A percentile compares a stretch with the other conserved stretches of the same genome.
phyloP scores from a whole-genome alignment of 2,888 invertebrate genomes.

The Tortricodes alternella region DNA sequence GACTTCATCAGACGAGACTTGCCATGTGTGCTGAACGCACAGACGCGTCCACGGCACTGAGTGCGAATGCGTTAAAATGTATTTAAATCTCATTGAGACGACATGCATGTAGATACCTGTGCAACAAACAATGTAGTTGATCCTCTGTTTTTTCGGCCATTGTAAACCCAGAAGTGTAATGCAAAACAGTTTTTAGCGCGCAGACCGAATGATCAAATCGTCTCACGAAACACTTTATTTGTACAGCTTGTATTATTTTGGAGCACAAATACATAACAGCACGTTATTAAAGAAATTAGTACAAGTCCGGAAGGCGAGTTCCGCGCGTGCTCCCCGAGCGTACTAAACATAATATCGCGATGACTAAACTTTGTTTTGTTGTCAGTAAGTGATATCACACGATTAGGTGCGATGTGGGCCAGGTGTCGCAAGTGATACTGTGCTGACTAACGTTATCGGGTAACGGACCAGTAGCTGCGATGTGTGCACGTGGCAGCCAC shows the following conservation, averaged over 20 bases:
- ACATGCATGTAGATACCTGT: too few relatives aligned
- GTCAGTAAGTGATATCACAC: conserved; percentile 52
- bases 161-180: conserved; percentile 34
- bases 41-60: too few relatives aligned
- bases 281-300: conserved; percentile 32
- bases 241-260: conserved; percentile 28
- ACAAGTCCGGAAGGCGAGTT: conserved; percentile 35
- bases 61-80: too few relatives aligned
- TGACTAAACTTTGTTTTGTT: conserved; percentile 60
- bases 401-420: conserved; percentile 63
- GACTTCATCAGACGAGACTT: too few relatives aligned
- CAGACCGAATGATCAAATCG: background rate
- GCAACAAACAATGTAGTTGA: conserved; percentile 50
- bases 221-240: conserved; percentile 38
- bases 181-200: background rate
- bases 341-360: conserved; percentile 41
- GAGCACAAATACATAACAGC: background rate
- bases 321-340: conserved; percentile 41
- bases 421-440: conserved; percentile 66
- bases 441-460: conserved; percentile 40
- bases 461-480: conserved; percentile 25
- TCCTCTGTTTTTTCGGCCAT: conserved; percentile 56
- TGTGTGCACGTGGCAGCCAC: conserved; percentile 8
- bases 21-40: too few relatives aligned
- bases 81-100: too few relatives aligned